Conservation (phyloP, 2,113 vertebrate species). For the Hippocampus mohnikei region DNA sequence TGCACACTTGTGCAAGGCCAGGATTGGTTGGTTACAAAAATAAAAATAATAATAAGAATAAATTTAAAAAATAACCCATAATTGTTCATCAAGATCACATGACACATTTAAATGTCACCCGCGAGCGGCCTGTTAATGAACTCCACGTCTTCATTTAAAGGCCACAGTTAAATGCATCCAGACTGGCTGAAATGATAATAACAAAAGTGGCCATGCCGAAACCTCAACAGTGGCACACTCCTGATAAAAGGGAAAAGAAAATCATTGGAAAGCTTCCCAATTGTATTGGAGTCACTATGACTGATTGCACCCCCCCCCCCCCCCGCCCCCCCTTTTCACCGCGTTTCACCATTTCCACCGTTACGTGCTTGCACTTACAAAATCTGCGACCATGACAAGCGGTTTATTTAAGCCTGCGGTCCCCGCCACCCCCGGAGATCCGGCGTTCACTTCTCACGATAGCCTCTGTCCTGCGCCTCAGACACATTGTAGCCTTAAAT, state of each 20-base stretch:
- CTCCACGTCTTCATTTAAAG: no score
- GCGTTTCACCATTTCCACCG: not conserved
- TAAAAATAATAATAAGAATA: no score
- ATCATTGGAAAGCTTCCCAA: not conserved
- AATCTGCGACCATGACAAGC: not conserved
- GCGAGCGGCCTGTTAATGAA: no score
- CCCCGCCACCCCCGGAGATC: not conserved
- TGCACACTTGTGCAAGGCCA: not conserved
- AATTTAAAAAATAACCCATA: not conserved
- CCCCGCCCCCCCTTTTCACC: not conserved
- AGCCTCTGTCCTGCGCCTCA: not conserved
- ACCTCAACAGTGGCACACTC: no score
- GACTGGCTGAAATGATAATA: no score
- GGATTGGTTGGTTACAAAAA: not conserved
- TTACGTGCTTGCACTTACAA: not conserved
- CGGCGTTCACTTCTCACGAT: not conserved
- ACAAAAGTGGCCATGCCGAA: no score
- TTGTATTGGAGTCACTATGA: not conserved
- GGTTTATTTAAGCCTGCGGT: not conserved
- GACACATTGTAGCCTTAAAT: not conserved
- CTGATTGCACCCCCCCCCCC: not conserved
- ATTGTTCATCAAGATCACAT: not conserved
- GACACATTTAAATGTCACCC: no score
- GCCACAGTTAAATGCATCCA: no score
- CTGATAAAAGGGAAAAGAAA: not conserved